Conservation (phyloP, 2,113 vertebrate species). For the Halichoerus grypus region DNA sequence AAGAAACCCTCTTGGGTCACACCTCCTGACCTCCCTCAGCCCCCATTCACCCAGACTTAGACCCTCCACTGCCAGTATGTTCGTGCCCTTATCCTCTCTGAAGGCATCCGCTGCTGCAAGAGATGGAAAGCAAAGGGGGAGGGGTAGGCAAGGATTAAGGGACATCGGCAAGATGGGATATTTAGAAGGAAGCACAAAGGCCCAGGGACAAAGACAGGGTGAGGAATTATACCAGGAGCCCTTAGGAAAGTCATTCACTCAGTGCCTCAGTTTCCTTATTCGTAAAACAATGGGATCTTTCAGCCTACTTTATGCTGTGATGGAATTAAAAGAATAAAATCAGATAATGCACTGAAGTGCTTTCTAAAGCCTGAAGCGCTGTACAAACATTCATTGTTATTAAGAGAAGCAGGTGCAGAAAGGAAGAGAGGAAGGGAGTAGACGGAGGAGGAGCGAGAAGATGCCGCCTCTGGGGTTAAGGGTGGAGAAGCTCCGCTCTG, state of each 20-base stretch:
- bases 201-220: not conserved
- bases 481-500: not conserved
- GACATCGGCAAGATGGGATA: not conserved
- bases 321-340: slow-evolving; percentile 49
- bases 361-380: slow-evolving; percentile 22
- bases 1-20: not conserved
- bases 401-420: not conserved
- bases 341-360: not conserved
- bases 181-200: not conserved
- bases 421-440: not conserved
- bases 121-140: not conserved
- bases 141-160: not conserved
- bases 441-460: not conserved
- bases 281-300: not conserved
- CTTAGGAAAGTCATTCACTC: not conserved
- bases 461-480: not conserved
- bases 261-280: not conserved
- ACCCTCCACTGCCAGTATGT: not conserved
- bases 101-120: not conserved
- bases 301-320: not conserved
- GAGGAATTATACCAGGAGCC: not conserved
- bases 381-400: not conserved
- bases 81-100: not conserved
- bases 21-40: not conserved
- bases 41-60: not conserved